Base-by-base conservation (phyloP, 1,140 invertebrate genomes). In the Atta texana region DNA sequence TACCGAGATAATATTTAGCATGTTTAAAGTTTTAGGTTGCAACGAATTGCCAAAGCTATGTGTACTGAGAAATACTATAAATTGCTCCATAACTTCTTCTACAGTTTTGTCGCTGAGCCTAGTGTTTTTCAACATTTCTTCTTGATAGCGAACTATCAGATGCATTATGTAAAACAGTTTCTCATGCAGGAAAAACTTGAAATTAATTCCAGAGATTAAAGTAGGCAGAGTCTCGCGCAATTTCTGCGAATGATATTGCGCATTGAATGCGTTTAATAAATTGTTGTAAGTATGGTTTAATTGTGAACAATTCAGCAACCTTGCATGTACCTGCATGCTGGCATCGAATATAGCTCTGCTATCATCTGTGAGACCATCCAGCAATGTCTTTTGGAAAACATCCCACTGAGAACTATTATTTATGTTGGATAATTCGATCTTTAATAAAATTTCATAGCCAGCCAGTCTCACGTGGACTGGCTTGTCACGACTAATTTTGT, bases 131-230 rank as follows among this genome's bases (percentile, higher is more conserved):
- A 95, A 51, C n/a, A 93, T 77, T 74, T 95, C 93, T 44, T 94
- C 92, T 14, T 95, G 94, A 66, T 95, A 90, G 44, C 89, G 86
- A 7, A 95, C 59, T 51, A 94, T 91, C 28, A 95, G 55, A 61
- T 93, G 55, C 88, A 94, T 93, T 49, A 95, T 86, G 16, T 94
- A 89, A 75, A 94, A 91, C 8, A 95, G 74, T 91, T 94, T 95
- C 76, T 95, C 95, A 44, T 95, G 95, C 2, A 94, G 57, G 53
- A 94, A 93, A 59, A 94, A 92, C 84, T 95, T 95, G 64, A 95
- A 95, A 87, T 95, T 95, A 44, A 95, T 92, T 7, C 95, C 95
- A 12, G 91, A 92, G 3, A 91, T 90, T 0, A 93, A 77, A 44
- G 93, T 94, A 12, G 94, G 95, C 18, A 95, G 74, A 1, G 87